Evolutionary conservation across 2,888 invertebrate species (phyloP).

Genomic region (Cancer borealis): DNA sequence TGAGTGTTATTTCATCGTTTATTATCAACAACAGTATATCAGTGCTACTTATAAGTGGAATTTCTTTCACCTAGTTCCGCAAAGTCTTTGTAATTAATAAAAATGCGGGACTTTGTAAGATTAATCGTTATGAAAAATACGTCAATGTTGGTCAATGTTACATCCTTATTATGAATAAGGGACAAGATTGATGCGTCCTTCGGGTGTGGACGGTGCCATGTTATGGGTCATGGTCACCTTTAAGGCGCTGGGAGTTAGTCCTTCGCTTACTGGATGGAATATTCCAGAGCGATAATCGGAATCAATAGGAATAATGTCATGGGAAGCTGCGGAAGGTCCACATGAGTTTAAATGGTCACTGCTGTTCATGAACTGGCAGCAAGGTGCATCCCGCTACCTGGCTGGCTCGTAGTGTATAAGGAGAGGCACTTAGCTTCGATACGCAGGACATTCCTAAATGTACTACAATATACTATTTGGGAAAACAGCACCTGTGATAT

Average conservation of each 20-base stretch:
- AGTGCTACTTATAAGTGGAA: background rate
- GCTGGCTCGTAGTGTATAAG: background rate
- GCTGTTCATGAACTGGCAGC: background rate
- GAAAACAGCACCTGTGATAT: too few species aligned
- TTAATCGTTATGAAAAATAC: background rate
- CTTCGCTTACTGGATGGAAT: slow-evolving; percentile 5
- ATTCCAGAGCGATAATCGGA: slow-evolving; percentile 23
- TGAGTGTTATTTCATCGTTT: background rate
- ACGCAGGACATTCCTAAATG: background rate
- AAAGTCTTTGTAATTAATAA: background rate
- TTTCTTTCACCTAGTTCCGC: background rate
- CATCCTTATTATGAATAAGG: background rate
- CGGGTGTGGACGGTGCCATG: background rate
- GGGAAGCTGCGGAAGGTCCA: background rate
- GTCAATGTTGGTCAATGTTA: background rate
- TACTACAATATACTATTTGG: too few species aligned
- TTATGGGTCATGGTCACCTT: slow-evolving; percentile 30
- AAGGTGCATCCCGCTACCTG: background rate
- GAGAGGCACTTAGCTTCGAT: background rate
- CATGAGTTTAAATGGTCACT: background rate
- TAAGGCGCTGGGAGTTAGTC: slow-evolving; percentile 23
- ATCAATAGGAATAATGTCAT: slow-evolving; percentile 39
- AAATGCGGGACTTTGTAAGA: background rate
- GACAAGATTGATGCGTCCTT: background rate
- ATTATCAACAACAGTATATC: background rate